Evolutionary conservation across 2,888 invertebrate species (phyloP).

Genomic region (Andricus quercusramuli): DNA sequence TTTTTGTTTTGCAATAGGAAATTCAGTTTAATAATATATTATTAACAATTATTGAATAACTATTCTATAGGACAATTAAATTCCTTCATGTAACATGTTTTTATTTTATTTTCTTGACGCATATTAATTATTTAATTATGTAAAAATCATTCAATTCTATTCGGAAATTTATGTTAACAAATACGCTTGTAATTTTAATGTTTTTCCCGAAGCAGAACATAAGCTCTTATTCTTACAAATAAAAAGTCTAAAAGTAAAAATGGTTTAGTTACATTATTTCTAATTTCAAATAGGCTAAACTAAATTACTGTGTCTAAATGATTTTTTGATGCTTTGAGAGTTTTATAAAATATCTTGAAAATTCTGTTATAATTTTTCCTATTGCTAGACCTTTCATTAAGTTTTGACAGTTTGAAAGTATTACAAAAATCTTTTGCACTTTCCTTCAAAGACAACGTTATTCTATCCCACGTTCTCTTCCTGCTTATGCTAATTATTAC

Average conservation of each 20-base stretch:
- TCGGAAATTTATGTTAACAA: neutral
- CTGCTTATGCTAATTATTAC: constrained; percentile 3
- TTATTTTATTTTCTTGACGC: too few species aligned
- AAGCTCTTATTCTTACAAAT: neutral
- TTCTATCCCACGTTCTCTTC: neutral
- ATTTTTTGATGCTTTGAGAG: too few species aligned
- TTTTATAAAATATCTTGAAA: too few species aligned
- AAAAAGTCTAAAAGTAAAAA: neutral
- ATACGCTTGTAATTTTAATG: constrained; percentile 6
- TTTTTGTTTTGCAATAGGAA: neutral
- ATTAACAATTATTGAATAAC: neutral
- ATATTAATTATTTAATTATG: neutral
- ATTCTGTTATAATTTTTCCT: too few species aligned
- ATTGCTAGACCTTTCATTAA: too few species aligned
- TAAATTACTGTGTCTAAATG: too few species aligned
- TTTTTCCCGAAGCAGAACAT: neutral
- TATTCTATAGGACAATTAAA: too few species aligned
- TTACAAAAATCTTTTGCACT: neutral
- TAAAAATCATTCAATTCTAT: neutral
- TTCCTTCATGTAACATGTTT: too few species aligned
- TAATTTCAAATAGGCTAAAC: too few species aligned
- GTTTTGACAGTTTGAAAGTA: neutral
- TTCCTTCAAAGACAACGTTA: neutral
- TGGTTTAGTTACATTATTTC: neutral
- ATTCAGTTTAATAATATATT: neutral